Base-by-base conservation (phyloP, 2,888 invertebrate genomes). In the Nomada hirtipes region DNA sequence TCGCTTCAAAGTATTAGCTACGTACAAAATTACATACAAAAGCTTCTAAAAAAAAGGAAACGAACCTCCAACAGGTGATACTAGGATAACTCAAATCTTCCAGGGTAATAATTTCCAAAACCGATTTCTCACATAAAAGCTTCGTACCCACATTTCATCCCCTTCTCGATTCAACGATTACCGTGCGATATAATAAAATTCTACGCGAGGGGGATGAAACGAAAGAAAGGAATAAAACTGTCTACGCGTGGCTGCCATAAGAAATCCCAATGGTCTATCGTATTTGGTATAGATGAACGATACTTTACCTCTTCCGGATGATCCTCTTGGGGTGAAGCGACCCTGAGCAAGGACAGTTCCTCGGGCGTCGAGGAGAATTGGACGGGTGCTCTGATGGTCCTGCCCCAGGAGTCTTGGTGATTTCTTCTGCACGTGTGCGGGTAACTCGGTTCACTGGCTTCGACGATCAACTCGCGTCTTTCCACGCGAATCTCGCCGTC, bases 401-500 rank as follows among this genome's bases (percentile, higher is more conserved):
- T 91, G 87, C 90, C 92, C 93, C 92, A 94, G 53, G 91, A 90
- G 86, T 92, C 93, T 86, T 93, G 91, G 80, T 94, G 91, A 84
- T 93, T 93, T 79, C 94, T 89, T 75, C 92, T 90, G 84, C 93
- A 94, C 7, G 91, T 91, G 72, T 94, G 93, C n/a, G 93, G 93
- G 74, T 94, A 94, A 87, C 93, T 94, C 9, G 93, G 93, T 82
- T 94, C 94, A 20, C 94, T 93, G 20, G 93, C 92, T 76, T 94
- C 94, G 44, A 93, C 92, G 26, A 94, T 92, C 36, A 94, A 88
- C 73, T 94, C 93, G 26, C 93, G 93, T 50, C 90, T 94, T 90
- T 94, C 94, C 61, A 97, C 91, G 42, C 91, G 91, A 89, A 97
- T 97, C 94, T 97, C 97, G 1, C 97, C 97, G 93, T 98, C 97